A percentile compares a stretch with the other conserved stretches of the same genome.
Conservation (phyloP, 2,888 invertebrate species). For the Dicycla oo region DNA sequence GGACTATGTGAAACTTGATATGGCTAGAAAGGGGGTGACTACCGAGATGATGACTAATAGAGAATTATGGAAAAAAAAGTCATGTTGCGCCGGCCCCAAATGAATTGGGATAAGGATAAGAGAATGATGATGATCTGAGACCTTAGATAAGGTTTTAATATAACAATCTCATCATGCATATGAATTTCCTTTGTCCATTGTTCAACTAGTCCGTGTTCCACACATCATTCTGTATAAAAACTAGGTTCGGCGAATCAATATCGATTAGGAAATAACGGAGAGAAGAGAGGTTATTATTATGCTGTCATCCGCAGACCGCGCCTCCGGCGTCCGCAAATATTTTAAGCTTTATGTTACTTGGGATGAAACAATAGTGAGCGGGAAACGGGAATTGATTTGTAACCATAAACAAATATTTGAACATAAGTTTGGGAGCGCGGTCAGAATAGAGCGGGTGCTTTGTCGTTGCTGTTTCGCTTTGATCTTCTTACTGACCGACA, state of each 20-base stretch:
- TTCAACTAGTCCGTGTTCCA: conserved; percentile 14
- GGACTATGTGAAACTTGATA: no score
- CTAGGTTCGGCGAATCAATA: conserved; percentile 62
- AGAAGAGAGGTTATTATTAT: conserved; percentile 70
- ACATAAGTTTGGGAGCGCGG: conserved; percentile 49
- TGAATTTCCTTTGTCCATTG: conserved; percentile 27
- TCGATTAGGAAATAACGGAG: conserved; percentile 67
- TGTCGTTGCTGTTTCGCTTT: conserved; percentile 42
- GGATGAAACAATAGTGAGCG: conserved; percentile 62
- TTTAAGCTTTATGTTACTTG: conserved; percentile 65
- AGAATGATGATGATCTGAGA: no score
- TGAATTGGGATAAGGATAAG: no score
- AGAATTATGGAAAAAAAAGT: no score
- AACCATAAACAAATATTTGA: conserved; percentile 60
- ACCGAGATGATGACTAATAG: no score
- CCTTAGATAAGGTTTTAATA: conserved; percentile 19
- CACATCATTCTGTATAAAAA: conserved; percentile 44
- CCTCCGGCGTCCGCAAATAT: conserved; percentile 63
- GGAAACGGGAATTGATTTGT: conserved; percentile 60
- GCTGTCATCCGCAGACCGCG: conserved; percentile 71
- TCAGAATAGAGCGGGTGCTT: conserved; percentile 36
- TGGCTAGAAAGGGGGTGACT: no score
- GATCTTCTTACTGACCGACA: conserved; percentile 30
- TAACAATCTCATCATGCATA: neutral
- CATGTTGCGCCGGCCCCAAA: no score